Evolutionary conservation across 2,113 vertebrate species (phyloP), one percentile per base, ranked within the genome.

Genomic region (Phainopepla nitens): DNA sequence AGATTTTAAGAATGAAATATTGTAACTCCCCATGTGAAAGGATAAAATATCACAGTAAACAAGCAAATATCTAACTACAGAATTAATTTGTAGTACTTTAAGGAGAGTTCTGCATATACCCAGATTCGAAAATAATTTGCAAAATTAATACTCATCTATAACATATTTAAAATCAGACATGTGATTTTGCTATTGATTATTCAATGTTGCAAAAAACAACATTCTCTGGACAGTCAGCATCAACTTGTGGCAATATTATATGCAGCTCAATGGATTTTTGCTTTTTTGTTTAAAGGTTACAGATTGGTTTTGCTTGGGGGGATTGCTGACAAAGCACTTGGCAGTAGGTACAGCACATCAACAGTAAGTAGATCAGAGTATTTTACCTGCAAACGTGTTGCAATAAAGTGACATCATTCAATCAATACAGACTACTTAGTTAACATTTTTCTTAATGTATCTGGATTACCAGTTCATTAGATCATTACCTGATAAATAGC

Each of bases 351-450:
- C 53, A 89, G 80, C 69, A 95, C 22, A 96, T 94, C 87, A 94
- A 96, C 68, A 92, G 60, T 94, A 96, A 97, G 96, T 68, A 87
- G 81, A 96, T 91, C 70, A 65, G 93, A 96, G 62, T 95, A 97
- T 98, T 96, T 97, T 93, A 96, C 93, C 94, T 97, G 95, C 75
- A 97, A 97, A 87, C 94, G 97, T 97, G 93, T 97, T 97, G 97
- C 92, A 95, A 96, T 96, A 96, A 97, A 97, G 91, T 98, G 89
- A 44, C 83, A 96, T 97, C 94, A 95, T 94, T 97, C 94, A 97
- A 93, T 97, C 87, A 93, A 95, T 98, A 96, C 93, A 62, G 70
- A 91, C 94, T 96, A 96, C 78, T 98, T 86, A 84, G 86, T 95
- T 97, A 95, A 96, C 89, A 96, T 97, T 94, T 95, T 92, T 94